Evolutionary conservation across 2,888 invertebrate species (phyloP).

Genomic region (Megalurothrips usitatus): DNA sequence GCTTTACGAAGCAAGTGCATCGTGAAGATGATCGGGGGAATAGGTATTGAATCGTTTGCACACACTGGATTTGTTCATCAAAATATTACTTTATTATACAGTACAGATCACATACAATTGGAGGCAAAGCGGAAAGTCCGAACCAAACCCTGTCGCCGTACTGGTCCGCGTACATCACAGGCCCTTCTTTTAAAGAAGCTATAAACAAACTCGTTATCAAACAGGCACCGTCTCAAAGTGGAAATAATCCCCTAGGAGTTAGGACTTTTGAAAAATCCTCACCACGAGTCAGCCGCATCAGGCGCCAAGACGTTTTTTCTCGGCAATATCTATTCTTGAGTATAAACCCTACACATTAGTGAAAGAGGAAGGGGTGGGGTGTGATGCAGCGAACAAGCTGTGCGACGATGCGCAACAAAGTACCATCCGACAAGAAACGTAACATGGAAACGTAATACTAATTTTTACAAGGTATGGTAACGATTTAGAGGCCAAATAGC

Average conservation of each 20-base stretch:
- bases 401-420: neutral
- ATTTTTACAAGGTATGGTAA: neutral
- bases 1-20: too few relatives aligned
- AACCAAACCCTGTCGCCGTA: neutral
- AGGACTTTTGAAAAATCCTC: too few relatives aligned
- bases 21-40: too few relatives aligned
- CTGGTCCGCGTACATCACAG: constrained; percentile 11
- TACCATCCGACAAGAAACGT: neutral
- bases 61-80: neutral
- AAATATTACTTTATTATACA: constrained; percentile 15
- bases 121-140: constrained; percentile 1
- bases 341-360: too few relatives aligned
- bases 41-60: too few relatives aligned
- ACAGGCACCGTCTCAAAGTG: too few relatives aligned
- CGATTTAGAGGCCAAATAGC: neutral
- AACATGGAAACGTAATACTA: neutral
- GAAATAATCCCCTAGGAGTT: too few relatives aligned
- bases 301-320: too few relatives aligned
- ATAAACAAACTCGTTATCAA: neutral
- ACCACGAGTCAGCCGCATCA: too few relatives aligned
- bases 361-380: neutral
- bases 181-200: neutral
- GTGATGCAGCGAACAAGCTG: constrained; percentile 2
- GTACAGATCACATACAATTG: constrained; percentile 7
- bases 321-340: too few relatives aligned